Evolutionary conservation across 2,113 vertebrate species (phyloP).

Genomic region (Ophthalmolycus amberensis): DNA sequence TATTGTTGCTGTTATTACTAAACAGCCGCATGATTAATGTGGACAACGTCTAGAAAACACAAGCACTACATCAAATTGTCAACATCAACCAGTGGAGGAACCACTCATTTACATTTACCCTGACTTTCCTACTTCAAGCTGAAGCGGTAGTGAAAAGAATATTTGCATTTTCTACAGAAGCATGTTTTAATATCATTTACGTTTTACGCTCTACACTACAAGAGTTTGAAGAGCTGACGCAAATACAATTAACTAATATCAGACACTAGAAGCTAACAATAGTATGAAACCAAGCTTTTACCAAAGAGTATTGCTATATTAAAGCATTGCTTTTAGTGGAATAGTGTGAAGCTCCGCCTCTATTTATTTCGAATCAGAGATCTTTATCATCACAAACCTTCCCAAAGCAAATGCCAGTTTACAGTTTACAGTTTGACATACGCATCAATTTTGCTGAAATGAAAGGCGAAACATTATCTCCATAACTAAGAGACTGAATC

Average conservation of each 20-base stretch:
- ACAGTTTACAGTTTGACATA: conserved; percentile 2
- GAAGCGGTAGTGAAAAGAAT: neutral
- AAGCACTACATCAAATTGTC: neutral
- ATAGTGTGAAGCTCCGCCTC: neutral
- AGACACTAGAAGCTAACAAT: neutral
- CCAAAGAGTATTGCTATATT: neutral
- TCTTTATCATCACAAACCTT: conserved; percentile 1
- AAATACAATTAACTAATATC: neutral
- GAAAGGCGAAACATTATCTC: neutral
- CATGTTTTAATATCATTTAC: neutral
- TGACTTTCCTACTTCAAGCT: neutral
- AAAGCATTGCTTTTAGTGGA: too few species aligned
- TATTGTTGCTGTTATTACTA: neutral
- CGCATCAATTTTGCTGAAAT: neutral
- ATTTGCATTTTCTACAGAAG: neutral
- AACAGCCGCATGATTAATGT: neutral
- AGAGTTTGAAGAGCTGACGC: neutral
- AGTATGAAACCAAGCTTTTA: neutral
- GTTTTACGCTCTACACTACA: neutral
- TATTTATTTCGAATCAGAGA: neutral
- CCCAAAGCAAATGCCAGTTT: neutral
- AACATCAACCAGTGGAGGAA: conserved; percentile 2
- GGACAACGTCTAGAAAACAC: neutral
- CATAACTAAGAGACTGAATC: conserved; percentile 1
- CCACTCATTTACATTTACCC: neutral